A percentile compares a stretch with the other conserved stretches of the same genome.
phyloP scores from a whole-genome alignment of 2,888 invertebrate species.

The Hololepta plana region DNA sequence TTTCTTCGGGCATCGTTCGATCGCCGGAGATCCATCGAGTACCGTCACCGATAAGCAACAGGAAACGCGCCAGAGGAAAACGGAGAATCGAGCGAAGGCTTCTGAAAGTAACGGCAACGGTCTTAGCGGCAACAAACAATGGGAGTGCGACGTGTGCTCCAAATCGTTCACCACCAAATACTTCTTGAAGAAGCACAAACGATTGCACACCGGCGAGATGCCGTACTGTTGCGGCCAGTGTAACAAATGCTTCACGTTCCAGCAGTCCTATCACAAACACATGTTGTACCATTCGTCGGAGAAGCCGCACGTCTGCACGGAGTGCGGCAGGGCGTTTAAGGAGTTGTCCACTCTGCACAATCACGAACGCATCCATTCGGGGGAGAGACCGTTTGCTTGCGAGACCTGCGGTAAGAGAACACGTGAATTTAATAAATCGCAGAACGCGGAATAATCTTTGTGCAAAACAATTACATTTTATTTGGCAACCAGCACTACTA shows the following conservation, averaged over 20 bases:
- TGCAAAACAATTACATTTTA: too few species aligned
- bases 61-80: slow-evolving; percentile 11
- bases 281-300: slow-evolving; percentile 73
- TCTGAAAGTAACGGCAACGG: slow-evolving; percentile 6
- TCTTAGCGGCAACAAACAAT: slow-evolving; percentile 49
- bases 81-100: slow-evolving; percentile 12
- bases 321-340: slow-evolving; percentile 69
- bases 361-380: slow-evolving; percentile 69
- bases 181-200: slow-evolving; percentile 74
- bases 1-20: slow-evolving; percentile 26
- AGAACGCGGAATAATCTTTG: too few species aligned
- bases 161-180: slow-evolving; percentile 80
- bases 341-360: slow-evolving; percentile 75
- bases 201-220: slow-evolving; percentile 76
- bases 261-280: slow-evolving; percentile 81
- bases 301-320: slow-evolving; percentile 54
- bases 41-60: slow-evolving; percentile 5
- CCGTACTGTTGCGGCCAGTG: slow-evolving; percentile 70
- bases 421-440: too few species aligned
- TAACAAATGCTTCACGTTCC: slow-evolving; percentile 74
- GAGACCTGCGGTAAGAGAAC: slow-evolving; percentile 59
- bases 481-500: slow-evolving; percentile 1
- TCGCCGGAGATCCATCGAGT: slow-evolving; percentile 4
- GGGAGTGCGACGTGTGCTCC: slow-evolving; percentile 71
- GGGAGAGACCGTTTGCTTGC: slow-evolving; percentile 73